These are phyloP conservation scores for Poecile atricapillus DNA, from an alignment of 2,113 vertebrate species.

Conservation along the genomic window DNA sequence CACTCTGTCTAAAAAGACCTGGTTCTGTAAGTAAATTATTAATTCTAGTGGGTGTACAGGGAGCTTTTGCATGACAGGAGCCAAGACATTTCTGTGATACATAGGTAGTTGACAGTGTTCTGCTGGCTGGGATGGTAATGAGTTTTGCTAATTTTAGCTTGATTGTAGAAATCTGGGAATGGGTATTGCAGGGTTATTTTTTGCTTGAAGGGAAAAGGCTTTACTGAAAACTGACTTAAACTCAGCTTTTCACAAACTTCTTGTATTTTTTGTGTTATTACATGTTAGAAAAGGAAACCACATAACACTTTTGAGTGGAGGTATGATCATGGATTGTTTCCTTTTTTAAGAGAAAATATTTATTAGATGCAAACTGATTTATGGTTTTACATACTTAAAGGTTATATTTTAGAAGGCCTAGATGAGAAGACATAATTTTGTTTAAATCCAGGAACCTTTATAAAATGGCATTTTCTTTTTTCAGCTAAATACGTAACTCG, in stretches of 20 bases:
- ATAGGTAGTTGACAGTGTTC: conserved; percentile 13
- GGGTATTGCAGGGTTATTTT: neutral
- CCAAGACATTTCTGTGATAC: conserved; percentile 10
- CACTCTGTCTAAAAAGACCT: neutral
- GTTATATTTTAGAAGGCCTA: neutral
- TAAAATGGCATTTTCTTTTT: neutral
- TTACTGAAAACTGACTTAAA: neutral
- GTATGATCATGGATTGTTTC: neutral
- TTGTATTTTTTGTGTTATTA: neutral
- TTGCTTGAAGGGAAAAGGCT: neutral
- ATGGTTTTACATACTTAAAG: neutral
- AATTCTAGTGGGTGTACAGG: neutral
- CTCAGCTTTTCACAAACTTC: neutral
- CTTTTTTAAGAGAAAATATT: neutral
- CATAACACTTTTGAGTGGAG: neutral
- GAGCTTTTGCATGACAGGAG: neutral
- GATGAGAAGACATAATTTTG: neutral
- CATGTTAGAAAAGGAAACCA: neutral
- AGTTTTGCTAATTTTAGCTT: conserved; percentile 19
- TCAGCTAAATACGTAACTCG: neutral
- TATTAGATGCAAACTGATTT: neutral
- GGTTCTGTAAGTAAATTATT: conserved; percentile 4
- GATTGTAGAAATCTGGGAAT: conserved; percentile 13
- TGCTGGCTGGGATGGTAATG: conserved; percentile 16
- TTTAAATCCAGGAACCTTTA: neutral